A percentile compares a stretch with the other conserved stretches of the same genome.
phyloP scores from a whole-genome alignment of 2,888 invertebrate genomes.

The Leucozona laternaria region DNA sequence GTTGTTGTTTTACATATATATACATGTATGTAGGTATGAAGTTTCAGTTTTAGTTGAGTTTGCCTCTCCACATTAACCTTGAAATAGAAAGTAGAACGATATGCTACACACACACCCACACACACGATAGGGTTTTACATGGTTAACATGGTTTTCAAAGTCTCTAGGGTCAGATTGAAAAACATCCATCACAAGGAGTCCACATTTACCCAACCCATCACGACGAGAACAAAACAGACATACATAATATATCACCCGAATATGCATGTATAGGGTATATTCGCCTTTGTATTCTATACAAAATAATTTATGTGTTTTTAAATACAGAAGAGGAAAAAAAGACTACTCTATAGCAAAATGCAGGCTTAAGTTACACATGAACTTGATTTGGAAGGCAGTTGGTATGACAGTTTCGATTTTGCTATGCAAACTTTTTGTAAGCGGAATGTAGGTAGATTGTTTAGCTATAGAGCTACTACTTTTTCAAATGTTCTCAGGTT shows the following conservation, averaged over 20 bases:
- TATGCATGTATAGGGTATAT: not conserved
- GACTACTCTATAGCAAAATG: not conserved
- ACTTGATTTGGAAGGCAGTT: conserved; percentile 35
- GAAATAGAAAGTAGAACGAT: conserved; percentile 73
- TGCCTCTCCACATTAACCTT: conserved; percentile 62
- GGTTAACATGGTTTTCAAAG: conserved; percentile 36
- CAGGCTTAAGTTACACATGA: conserved; percentile 14
- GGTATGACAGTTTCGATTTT: conserved; percentile 14
- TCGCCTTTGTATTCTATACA: conserved; percentile 13
- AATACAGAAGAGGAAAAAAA: not conserved
- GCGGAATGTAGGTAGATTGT: not conserved
- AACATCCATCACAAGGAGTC: conserved; percentile 46
- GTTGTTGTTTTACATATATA: conserved; percentile 17
- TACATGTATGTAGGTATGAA: not conserved
- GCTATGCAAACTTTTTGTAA: conserved; percentile 1
- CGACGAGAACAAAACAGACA: conserved; percentile 5
- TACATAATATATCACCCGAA: conserved; percentile 23
- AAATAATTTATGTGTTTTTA: conserved; percentile 34
- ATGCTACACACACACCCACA: conserved; percentile 31
- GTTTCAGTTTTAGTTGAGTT: conserved; percentile 51
- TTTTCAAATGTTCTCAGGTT: conserved; percentile 12
- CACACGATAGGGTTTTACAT: conserved; percentile 8
- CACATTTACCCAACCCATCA: conserved; percentile 9
- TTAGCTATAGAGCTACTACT: not conserved
- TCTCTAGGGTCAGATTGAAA: conserved; percentile 60